Conservation (phyloP, 2,888 invertebrate genomes). For the Conomelus anceps region DNA sequence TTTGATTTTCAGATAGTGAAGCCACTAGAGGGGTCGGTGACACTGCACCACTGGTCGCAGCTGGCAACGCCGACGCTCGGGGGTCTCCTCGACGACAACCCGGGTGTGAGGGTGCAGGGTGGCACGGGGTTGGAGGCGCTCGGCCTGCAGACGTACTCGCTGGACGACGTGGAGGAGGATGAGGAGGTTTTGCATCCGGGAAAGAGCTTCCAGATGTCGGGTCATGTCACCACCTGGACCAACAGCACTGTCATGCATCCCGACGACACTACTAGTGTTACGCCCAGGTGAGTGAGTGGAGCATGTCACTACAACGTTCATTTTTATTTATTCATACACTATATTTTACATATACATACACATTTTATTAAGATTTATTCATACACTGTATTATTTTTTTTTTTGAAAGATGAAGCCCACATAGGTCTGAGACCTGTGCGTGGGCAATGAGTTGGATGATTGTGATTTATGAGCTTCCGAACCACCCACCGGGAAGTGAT, state of each 20-base stretch:
- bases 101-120: constrained; percentile 81
- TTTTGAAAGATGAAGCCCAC: too few relatives aligned
- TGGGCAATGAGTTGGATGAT: too few relatives aligned
- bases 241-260: constrained; percentile 87
- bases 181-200: constrained; percentile 59
- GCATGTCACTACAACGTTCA: not conserved
- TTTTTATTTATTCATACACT: not conserved
- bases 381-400: too few relatives aligned
- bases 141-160: constrained; percentile 55
- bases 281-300: constrained; percentile 40
- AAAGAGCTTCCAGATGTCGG: constrained; percentile 67
- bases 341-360: not conserved
- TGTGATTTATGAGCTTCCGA: too few relatives aligned
- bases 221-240: constrained; percentile 77
- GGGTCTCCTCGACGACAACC: constrained; percentile 81
- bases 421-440: too few relatives aligned
- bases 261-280: constrained; percentile 69
- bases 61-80: constrained; percentile 89
- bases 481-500: too few relatives aligned
- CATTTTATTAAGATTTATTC: too few relatives aligned
- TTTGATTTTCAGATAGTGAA: constrained; percentile 60
- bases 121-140: constrained; percentile 66
- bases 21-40: constrained; percentile 88
- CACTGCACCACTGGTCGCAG: constrained; percentile 89
- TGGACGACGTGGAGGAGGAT: constrained; percentile 68